Base-by-base conservation (phyloP, 2,888 invertebrate species). In the Chirona hameri region DNA sequence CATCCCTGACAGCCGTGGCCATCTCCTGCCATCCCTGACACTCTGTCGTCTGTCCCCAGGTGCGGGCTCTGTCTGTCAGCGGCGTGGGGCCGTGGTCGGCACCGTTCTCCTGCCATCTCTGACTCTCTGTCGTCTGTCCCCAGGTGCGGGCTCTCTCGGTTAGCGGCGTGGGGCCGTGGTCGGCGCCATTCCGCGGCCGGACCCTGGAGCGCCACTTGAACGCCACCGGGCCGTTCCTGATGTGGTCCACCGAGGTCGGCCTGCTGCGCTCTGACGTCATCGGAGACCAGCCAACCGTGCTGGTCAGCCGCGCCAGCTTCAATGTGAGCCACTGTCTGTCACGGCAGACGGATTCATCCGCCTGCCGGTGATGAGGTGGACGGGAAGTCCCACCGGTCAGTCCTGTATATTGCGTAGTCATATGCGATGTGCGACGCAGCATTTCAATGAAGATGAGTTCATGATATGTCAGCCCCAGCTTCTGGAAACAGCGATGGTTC, bases 41-140 rank as follows among this genome's bases (percentile, higher is more conserved):
- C n/a, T n/a, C n/a, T n/a, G n/a, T n/a, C n/a, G n/a, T n/a, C n/a
- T n/a, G n/a, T n/a, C n/a, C n/a, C 29, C 15, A n/a, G 79, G 39
- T 27, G 0, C 18, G 55, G 27, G 46, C 24, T 31, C 97, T 97
- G 87, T 94, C 94, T 0, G 89, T 89, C 83, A 92, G 92, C 0
- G 95, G 94, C 1, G 90, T 87, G 79, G 95, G 96, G n/a, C n/a
- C n/a, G n/a, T n/a, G n/a, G n/a, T n/a, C n/a, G n/a, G 93, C 93
- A 0, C 90, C 91, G 14, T 95, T n/a, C n/a, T n/a, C n/a, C n/a
- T n/a, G n/a, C n/a, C n/a, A n/a, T n/a, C n/a, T n/a, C n/a, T n/a
- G n/a, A n/a, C n/a, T n/a, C n/a, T n/a, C n/a, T n/a, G n/a, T n/a
- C n/a, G n/a, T n/a, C n/a, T n/a, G n/a, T n/a, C n/a, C n/a, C 29